Base-by-base conservation (phyloP, 2,113 vertebrate genomes). In the Nibea albiflora region DNA sequence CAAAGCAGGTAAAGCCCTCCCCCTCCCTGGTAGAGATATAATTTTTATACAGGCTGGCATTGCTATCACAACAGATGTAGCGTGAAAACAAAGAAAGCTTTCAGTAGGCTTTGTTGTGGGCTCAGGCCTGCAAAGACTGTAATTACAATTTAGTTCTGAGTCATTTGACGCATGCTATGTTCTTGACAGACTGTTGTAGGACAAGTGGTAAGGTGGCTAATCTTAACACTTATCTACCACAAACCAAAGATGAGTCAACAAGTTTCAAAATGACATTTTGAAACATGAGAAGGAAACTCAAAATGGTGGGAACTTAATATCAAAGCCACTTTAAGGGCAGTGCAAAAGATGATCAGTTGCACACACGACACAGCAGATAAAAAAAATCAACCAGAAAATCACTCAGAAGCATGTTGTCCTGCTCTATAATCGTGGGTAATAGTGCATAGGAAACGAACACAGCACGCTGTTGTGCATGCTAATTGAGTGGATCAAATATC, bases 81-180 rank as follows among this genome's bases (percentile, higher is more conserved):
- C 11, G 62, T 66, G 66, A 89, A 90, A 90, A 90, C 79, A 91
- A 90, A 85, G 76, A 86, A 89, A 83, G 73, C 74, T 80, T 72
- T 88, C 83, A 61, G 76, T 44, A 61, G 67, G 73, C 78, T 90
- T 81, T 90, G 82, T 83, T 90, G 80, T 86, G 81, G 81, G 73
- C 77, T 86, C 79, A 70, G 35, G 73, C 71, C 85, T 52, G 62
- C 89, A 73, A 87, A 86, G 81, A 71, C 88, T 85, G 68, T 90
- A 82, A 89, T 93, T 90, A 90, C 75, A 61, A 87, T 90, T 89
- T 87, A 80, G 67, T 87, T 90, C 64, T 73, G 80, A 88, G 61
- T 89, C 85, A 89, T 85, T 89, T 91, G 83, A 73, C 84, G 87
- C 82, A 73, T 74, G 78, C 71, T 73, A 58, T 53, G 67, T 67